Conservation (phyloP, 2,888 invertebrate genomes). For the Sarcophaga subvicina region DNA sequence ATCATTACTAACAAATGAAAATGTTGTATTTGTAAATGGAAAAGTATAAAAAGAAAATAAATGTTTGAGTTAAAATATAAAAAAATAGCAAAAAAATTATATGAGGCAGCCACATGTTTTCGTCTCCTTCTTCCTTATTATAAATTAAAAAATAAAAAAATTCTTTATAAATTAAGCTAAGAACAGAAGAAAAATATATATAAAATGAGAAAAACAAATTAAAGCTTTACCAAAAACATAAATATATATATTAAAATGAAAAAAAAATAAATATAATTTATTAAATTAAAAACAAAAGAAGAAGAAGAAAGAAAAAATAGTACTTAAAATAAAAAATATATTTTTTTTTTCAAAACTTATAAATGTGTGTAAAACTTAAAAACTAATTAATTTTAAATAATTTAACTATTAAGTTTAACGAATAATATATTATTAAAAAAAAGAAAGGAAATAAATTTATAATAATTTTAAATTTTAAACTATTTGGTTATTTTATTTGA, state of each 20-base stretch:
- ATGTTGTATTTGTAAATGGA: constrained; percentile 53
- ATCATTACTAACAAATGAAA: constrained; percentile 54
- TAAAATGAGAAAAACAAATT: constrained; percentile 53
- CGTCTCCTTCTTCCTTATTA: constrained; percentile 68
- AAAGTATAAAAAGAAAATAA: constrained; percentile 12
- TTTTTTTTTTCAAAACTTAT: constrained; percentile 32
- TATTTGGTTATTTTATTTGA: neutral
- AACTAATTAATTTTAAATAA: constrained; percentile 8
- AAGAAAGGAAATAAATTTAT: constrained; percentile 19
- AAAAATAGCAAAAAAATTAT: constrained; percentile 46
- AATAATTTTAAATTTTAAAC: neutral
- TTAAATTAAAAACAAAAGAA: neutral
- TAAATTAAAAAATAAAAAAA: constrained; percentile 38
- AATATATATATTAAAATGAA: neutral
- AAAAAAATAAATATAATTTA: neutral
- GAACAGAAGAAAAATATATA: constrained; percentile 17
- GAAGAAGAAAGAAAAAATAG: neutral
- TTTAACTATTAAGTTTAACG: neutral
- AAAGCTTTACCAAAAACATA: constrained; percentile 67
- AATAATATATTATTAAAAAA: neutral
- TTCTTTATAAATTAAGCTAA: constrained; percentile 58
- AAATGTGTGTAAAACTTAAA: constrained; percentile 47
- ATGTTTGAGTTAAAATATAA: constrained; percentile 47
- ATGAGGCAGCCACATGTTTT: constrained; percentile 69
- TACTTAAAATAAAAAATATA: neutral